Percentiles rank a stretch among this genome's conserved stretches.
phyloP scores from a whole-genome alignment of 2,888 invertebrate genomes.

The Cantharis lateralis region DNA sequence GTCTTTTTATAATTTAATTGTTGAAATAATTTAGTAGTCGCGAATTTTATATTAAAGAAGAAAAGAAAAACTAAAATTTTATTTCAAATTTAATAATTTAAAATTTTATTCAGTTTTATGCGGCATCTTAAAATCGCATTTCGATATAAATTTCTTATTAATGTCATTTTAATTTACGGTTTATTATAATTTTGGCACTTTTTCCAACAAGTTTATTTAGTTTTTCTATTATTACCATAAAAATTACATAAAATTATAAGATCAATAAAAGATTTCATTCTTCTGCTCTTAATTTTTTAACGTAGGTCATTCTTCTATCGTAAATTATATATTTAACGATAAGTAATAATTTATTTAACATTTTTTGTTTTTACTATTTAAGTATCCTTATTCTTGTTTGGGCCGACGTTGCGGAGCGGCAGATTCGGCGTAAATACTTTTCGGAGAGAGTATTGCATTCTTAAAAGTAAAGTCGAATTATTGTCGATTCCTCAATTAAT shows the following conservation, averaged over 20 bases:
- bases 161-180: not conserved
- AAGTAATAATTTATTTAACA: not conserved
- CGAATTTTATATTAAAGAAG: too few relatives aligned
- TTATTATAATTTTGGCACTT: not conserved
- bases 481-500: too few relatives aligned
- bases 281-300: not conserved
- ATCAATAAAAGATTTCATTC: not conserved
- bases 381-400: not conserved
- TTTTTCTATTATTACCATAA: not conserved
- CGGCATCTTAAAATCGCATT: not conserved
- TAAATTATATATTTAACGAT: not conserved
- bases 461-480: too few relatives aligned
- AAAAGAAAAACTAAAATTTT: not conserved
- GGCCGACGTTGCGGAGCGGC: too few relatives aligned
- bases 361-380: not conserved
- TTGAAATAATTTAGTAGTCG: not conserved
- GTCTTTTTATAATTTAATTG: too few relatives aligned
- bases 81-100: not conserved
- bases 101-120: not conserved
- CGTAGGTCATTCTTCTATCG: not conserved
- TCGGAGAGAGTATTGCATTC: too few relatives aligned
- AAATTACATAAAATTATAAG: not conserved
- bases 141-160: not conserved
- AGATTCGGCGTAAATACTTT: too few relatives aligned
- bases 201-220: not conserved